Conservation (phyloP, 1,140 invertebrate genomes). For the Mya arenaria region DNA sequence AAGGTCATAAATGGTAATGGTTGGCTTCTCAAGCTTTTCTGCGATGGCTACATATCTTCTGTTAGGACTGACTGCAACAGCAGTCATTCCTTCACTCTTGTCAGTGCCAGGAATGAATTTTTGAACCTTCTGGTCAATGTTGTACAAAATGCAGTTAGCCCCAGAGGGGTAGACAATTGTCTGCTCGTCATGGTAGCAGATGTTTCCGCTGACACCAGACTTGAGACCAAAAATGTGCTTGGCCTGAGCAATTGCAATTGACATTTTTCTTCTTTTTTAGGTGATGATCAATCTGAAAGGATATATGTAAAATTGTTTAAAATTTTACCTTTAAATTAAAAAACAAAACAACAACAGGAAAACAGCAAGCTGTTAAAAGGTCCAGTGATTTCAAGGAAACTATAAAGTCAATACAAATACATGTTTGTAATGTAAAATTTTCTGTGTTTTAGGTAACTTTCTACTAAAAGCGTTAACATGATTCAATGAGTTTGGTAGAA, state of each 20-base stretch:
- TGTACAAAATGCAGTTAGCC: slow-evolving; percentile 81
- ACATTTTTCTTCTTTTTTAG: slow-evolving; percentile 69
- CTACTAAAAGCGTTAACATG: too few species aligned
- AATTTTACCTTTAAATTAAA: too few species aligned
- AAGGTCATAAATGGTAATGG: slow-evolving; percentile 82
- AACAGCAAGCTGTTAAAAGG: too few species aligned
- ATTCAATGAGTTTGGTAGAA: too few species aligned
- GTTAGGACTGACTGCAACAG: slow-evolving; percentile 81
- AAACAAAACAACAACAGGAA: too few species aligned
- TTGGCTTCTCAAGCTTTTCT: slow-evolving; percentile 81
- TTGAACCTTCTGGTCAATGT: slow-evolving; percentile 82
- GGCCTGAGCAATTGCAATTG: slow-evolving; percentile 78
- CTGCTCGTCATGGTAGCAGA: slow-evolving; percentile 81
- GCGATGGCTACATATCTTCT: slow-evolving; percentile 80
- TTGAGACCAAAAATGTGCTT: slow-evolving; percentile 80
- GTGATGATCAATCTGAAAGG: background rate
- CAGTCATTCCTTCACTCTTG: slow-evolving; percentile 80
- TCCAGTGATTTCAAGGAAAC: too few species aligned
- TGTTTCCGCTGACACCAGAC: slow-evolving; percentile 76
- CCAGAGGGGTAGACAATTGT: slow-evolving; percentile 81
- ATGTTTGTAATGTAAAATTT: too few species aligned
- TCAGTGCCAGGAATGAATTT: slow-evolving; percentile 81
- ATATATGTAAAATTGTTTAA: background rate
- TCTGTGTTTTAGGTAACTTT: too few species aligned
- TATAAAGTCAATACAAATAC: too few species aligned